Conservation (phyloP, 2,113 vertebrate genomes). For the Pampusana beccarii region DNA sequence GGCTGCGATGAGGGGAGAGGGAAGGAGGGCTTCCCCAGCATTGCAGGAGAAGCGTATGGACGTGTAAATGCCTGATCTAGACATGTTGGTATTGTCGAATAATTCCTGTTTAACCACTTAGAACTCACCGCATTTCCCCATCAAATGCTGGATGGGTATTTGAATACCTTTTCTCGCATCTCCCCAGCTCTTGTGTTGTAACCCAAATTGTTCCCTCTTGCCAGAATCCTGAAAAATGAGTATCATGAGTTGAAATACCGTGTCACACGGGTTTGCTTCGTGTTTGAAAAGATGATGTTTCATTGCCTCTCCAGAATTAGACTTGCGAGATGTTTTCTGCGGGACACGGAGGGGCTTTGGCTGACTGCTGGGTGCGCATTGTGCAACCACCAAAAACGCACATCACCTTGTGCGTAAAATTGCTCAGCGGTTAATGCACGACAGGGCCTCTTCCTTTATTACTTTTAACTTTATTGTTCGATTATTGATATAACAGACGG, state of each 20-base stretch:
- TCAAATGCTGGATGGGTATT: neutral
- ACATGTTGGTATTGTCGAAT: neutral
- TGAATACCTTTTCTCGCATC: neutral
- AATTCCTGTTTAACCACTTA: neutral
- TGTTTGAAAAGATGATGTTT: neutral
- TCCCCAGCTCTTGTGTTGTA: neutral
- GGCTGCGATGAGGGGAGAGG: rapidly evolving
- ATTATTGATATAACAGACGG: neutral
- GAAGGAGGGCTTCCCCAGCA: neutral
- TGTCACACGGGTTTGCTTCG: rapidly evolving
- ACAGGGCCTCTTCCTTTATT: no score
- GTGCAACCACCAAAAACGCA: no score
- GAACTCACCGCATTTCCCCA: neutral
- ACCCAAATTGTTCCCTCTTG: neutral
- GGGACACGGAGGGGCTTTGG: neutral
- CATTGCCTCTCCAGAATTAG: neutral
- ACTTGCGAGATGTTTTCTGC: rapidly evolving
- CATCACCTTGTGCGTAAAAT: no score
- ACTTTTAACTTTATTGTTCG: neutral
- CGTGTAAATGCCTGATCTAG: neutral
- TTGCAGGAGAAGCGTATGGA: neutral
- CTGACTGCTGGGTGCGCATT: neutral
- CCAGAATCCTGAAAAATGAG: neutral
- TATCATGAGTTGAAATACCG: neutral
- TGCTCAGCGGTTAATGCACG: no score